Conservation (phyloP, 2,113 vertebrate genomes). For the Zosterops lateralis region DNA sequence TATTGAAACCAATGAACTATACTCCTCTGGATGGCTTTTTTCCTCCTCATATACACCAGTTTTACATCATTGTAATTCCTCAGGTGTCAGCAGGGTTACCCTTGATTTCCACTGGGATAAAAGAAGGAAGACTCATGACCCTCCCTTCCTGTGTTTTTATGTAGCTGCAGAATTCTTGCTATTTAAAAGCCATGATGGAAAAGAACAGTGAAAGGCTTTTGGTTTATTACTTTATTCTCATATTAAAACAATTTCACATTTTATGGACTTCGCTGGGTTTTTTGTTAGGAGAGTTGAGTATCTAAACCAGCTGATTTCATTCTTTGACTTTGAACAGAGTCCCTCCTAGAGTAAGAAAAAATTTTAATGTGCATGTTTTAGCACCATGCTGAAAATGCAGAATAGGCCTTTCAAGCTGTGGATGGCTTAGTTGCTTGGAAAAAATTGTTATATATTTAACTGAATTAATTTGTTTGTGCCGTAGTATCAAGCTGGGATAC, state of each 20-base stretch:
- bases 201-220: background rate
- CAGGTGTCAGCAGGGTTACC: background rate
- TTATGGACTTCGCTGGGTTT: background rate
- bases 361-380: background rate
- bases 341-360: background rate
- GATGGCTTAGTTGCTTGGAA: background rate
- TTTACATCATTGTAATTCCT: background rate
- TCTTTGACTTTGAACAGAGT: background rate
- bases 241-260: background rate
- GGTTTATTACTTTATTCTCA: background rate
- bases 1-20: constrained; percentile 45
- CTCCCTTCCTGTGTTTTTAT: background rate
- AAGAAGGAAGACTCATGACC: background rate
- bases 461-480: background rate
- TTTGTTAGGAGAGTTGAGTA: background rate
- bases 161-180: background rate
- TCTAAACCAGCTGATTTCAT: background rate
- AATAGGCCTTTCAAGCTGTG: background rate
- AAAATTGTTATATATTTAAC: background rate
- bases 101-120: background rate
- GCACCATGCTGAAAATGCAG: background rate
- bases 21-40: background rate
- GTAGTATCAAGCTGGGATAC: background rate
- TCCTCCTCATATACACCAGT: background rate
- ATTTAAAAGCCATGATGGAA: background rate